Percentiles rank a stretch among this genome's conserved stretches.
Evolutionary conservation across 2,888 invertebrate species (phyloP).

Genomic region (Leptothorax acervorum): DNA sequence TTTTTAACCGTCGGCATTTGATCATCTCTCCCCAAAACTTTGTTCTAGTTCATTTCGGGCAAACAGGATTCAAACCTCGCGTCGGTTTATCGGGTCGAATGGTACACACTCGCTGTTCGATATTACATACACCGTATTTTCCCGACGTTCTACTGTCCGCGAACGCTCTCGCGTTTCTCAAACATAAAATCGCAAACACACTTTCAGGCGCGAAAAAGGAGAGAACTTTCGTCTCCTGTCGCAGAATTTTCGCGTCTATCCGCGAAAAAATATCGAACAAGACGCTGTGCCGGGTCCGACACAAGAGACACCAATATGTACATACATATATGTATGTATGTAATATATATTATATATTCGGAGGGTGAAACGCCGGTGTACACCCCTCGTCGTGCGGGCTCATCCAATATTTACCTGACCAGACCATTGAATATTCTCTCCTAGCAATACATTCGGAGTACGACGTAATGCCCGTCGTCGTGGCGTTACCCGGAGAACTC

Average conservation of each 20-base stretch:
- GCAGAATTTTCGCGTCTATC: slow-evolving; percentile 23
- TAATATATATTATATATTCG: slow-evolving; percentile 21
- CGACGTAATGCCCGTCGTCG: slow-evolving; percentile 75
- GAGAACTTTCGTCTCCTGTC: not conserved
- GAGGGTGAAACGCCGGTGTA: slow-evolving; percentile 28
- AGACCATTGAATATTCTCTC: slow-evolving; percentile 82
- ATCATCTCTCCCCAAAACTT: not conserved
- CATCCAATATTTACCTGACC: slow-evolving; percentile 83
- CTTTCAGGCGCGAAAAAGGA: not conserved
- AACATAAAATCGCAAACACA: slow-evolving; percentile 43
- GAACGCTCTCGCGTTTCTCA: slow-evolving; percentile 27
- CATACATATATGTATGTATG: not conserved
- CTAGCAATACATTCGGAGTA: slow-evolving; percentile 79
- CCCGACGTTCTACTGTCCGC: not conserved
- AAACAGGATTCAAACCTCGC: not conserved
- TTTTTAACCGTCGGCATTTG: not conserved
- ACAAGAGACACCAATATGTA: slow-evolving; percentile 26
- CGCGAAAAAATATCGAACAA: slow-evolving; percentile 51
- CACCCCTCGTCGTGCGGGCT: slow-evolving; percentile 68
- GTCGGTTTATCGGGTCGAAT: slow-evolving; percentile 20
- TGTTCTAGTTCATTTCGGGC: slow-evolving; percentile 5
- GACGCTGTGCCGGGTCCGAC: not conserved
- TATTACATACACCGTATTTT: slow-evolving; percentile 28
- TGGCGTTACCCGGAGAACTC: slow-evolving; percentile 16
- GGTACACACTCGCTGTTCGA: not conserved